Conservation (phyloP, 2,113 vertebrate genomes). For the Phalacrocorax carbo region DNA sequence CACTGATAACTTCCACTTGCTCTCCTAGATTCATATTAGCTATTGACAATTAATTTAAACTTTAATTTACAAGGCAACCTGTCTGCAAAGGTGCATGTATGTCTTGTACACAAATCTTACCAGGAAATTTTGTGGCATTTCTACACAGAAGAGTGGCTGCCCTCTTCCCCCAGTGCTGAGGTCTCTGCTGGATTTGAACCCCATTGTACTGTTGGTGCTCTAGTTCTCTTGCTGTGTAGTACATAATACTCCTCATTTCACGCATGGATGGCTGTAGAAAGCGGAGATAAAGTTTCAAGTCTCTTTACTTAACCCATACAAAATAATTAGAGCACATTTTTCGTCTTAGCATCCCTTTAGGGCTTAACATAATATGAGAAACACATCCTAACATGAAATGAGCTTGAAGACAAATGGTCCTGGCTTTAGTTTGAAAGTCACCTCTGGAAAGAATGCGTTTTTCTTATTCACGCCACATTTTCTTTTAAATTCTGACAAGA, state of each 20-base stretch:
- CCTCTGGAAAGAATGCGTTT: not conserved
- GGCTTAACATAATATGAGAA: slow-evolving; percentile 18
- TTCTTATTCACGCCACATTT: not conserved
- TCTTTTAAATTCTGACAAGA: not conserved
- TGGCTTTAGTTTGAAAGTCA: slow-evolving; percentile 29
- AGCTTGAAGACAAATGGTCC: slow-evolving; percentile 25
- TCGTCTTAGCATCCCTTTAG: slow-evolving; percentile 18
- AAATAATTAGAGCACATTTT: slow-evolving; percentile 54
- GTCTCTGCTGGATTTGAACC: not conserved
- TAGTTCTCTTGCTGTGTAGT: not conserved
- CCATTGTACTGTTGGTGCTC: not conserved
- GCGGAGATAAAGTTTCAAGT: slow-evolving; percentile 21
- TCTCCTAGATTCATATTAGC: not conserved
- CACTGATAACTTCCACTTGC: not conserved
- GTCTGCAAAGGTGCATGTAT: not conserved
- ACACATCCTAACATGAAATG: not conserved
- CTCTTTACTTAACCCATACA: slow-evolving; percentile 10
- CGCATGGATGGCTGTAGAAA: not conserved
- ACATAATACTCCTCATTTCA: slow-evolving; percentile 1
- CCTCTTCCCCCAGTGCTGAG: not conserved
- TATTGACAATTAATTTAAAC: not conserved
- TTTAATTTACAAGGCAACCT: not conserved
- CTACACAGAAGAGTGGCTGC: not conserved
- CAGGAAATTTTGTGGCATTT: not conserved
- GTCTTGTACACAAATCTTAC: not conserved